A percentile compares a stretch with the other conserved stretches of the same genome.
Evolutionary conservation across 2,113 vertebrate species (phyloP).

Genomic region (Telmatochromis bifrenatus): DNA sequence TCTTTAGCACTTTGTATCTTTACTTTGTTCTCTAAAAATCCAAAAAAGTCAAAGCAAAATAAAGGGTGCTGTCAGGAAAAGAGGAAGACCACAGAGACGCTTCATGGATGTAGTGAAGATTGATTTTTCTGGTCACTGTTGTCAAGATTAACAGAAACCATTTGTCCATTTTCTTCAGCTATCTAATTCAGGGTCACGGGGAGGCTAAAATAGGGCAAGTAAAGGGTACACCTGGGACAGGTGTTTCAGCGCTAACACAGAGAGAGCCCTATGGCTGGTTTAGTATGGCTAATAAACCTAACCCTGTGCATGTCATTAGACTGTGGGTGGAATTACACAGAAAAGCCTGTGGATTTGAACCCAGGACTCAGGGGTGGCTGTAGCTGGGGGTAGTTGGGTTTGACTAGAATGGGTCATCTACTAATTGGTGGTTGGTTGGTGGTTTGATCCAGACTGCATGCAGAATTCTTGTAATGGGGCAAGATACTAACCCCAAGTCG

Average conservation of each 20-base stretch:
- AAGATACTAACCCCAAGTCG: neutral
- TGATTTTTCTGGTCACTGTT: neutral
- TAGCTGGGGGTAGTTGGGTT: neutral
- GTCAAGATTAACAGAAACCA: neutral
- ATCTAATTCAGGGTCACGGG: neutral
- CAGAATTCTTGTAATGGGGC: neutral
- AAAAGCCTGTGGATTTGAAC: neutral
- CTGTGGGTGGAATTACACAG: neutral
- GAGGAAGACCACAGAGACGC: neutral
- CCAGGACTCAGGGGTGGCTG: neutral
- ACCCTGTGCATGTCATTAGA: neutral
- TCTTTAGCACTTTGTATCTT: neutral
- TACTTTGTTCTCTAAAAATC: neutral
- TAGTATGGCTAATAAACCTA: neutral
- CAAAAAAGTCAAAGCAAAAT: neutral
- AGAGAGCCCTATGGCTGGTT: neutral
- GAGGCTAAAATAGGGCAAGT: neutral
- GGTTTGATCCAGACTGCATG: neutral
- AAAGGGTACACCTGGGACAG: neutral
- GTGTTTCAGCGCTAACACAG: neutral
- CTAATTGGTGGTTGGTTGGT: neutral
- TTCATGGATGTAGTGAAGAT: neutral
- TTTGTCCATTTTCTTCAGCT: neutral
- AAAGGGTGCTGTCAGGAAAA: neutral
- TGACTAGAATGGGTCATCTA: neutral